Conservation (phyloP, 2,113 vertebrate species). For the Erythrolamprus reginae region DNA sequence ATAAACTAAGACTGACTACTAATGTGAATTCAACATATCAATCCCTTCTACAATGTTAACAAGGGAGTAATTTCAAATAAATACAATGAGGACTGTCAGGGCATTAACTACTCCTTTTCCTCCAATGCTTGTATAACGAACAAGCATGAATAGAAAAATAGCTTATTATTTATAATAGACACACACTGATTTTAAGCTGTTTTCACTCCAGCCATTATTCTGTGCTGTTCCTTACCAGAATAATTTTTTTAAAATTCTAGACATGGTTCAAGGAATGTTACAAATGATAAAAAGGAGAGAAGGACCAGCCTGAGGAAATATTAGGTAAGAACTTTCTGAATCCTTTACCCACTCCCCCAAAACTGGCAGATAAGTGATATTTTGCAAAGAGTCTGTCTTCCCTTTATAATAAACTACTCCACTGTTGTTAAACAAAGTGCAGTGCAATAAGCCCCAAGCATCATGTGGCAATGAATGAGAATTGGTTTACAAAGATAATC, state of each 20-base stretch:
- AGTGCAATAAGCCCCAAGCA: slow-evolving; percentile 1
- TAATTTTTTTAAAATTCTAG: not conserved
- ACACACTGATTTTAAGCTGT: too few species aligned
- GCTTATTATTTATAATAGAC: not conserved
- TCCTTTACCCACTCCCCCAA: not conserved
- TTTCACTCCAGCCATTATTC: not conserved
- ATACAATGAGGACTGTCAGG: not conserved
- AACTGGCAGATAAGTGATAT: not conserved
- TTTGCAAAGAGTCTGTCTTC: slow-evolving; percentile 7
- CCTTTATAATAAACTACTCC: not conserved
- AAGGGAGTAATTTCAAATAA: not conserved
- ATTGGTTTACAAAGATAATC: not conserved
- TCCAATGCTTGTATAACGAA: not conserved
- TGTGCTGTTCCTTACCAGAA: not conserved
- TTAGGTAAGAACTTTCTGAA: not conserved
- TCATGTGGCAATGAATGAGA: not conserved
- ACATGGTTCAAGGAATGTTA: not conserved
- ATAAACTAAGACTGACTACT: not conserved
- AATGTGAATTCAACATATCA: not conserved
- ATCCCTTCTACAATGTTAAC: not conserved
- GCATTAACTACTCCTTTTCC: not conserved
- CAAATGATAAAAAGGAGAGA: not conserved
- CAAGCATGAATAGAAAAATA: not conserved
- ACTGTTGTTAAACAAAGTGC: not conserved
- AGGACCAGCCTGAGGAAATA: not conserved